Evolutionary conservation across 1,140 invertebrate genomes (phyloP), one percentile per base, ranked within the genome.

Genomic region (Choristoneura fumiferana): DNA sequence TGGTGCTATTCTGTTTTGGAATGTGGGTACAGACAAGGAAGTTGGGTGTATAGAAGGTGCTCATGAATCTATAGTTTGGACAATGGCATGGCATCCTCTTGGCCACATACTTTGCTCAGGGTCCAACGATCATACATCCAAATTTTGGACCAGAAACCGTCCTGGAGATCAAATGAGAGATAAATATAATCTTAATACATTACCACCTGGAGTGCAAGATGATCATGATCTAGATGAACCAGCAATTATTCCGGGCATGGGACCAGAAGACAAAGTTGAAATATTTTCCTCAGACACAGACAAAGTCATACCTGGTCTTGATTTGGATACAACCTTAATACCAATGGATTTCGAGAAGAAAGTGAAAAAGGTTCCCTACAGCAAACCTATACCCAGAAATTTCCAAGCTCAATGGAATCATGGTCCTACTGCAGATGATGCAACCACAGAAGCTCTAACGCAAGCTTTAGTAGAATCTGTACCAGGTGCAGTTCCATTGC

Each of bases 11-110:
- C 92, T 99, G 69, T 99, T 99, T 83, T 99, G 98, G 98, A 95
- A 98, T 91, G 98, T 99, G 69, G 98, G 97, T 2, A 96, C 96
- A 64, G 98, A 99, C 75, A 98, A 99, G 89, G 98, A 99, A 92
- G 96, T 99, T 22, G 98, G 98, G 3, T 94, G 95, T 17, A 98
- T 99, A 76, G 98, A 99, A 89, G 95, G 98, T 77, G 98, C 98
- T 17, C 98, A 99, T 87, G 98, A 99, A 85, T 98, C 97, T 73
- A 99, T 99, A 78, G 97, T 99, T 0, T 99, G 98, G 98, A 97
- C 97, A 10, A 90, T 99, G 64, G 96, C 97, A 14, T 99, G 99
- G 98, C 99, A 99, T 92, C 99, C 99, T 0, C 85, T 99, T 4
- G 99, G 99, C 4, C 99, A 99, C 82, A 99, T 99, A 69, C 89